These are phyloP conservation scores for Ischnura elegans DNA, from an alignment of 2,888 invertebrate genomes.

Conservation along the genomic window DNA sequence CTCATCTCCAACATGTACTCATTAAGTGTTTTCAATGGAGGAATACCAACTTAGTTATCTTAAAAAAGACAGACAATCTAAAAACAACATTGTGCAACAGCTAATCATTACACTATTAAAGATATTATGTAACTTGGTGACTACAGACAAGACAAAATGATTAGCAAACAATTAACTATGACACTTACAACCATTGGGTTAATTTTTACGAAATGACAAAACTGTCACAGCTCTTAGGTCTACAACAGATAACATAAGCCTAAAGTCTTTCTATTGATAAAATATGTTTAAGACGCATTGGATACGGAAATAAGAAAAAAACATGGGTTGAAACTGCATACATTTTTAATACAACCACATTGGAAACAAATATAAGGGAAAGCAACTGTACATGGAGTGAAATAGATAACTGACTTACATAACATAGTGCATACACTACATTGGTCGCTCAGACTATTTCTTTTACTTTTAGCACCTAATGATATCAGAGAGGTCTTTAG, in stretches of 20 bases:
- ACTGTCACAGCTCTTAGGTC: background rate
- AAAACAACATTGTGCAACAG: background rate
- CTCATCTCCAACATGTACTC: background rate
- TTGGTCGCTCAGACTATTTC: background rate
- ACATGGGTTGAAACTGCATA: background rate
- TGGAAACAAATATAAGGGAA: background rate
- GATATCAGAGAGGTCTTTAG: background rate
- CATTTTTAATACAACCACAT: background rate
- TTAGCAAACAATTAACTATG: background rate
- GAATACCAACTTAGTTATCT: background rate
- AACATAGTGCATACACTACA: background rate
- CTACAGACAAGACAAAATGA: background rate
- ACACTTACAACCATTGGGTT: background rate
- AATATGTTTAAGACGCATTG: background rate
- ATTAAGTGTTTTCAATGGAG: background rate
- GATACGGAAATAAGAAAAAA: background rate
- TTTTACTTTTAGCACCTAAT: background rate
- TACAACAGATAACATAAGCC: background rate
- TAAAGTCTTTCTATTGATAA: background rate
- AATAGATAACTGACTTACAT: background rate
- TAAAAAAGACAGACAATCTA: background rate
- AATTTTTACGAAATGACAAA: background rate
- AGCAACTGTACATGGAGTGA: background rate
- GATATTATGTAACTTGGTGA: background rate
- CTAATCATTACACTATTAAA: background rate